Evolutionary conservation across 2,797 vertebrate genomes (phyloP).

Genomic region (Bovichtus variegatus): DNA sequence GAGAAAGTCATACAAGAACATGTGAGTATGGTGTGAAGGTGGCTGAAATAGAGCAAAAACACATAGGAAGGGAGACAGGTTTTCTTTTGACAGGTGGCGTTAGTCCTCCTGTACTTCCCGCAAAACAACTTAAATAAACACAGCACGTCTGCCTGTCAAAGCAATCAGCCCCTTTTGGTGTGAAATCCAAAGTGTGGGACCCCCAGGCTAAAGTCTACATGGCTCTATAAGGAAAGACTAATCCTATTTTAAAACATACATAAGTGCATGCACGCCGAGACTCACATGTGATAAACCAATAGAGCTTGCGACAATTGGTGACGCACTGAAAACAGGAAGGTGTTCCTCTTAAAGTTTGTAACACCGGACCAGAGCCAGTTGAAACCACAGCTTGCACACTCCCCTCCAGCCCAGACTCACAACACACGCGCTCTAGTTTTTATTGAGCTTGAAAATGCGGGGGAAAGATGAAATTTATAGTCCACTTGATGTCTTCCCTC

Average conservation of each 20-base stretch:
- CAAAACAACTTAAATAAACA: constrained; percentile 72
- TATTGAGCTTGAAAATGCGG: constrained; percentile 68
- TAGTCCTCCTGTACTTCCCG: constrained; percentile 57
- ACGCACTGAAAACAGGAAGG: constrained; percentile 67
- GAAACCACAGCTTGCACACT: constrained; percentile 62
- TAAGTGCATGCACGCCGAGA: constrained; percentile 33
- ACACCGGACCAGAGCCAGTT: constrained; percentile 66
- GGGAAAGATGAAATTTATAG: constrained; percentile 50
- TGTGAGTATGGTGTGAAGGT: constrained; percentile 41
- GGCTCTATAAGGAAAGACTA: constrained; percentile 66
- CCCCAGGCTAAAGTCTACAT: constrained; percentile 31
- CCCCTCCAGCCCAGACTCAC: constrained; percentile 52
- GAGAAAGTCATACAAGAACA: constrained; percentile 9
- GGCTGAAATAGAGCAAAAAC: constrained; percentile 49
- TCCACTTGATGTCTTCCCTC: constrained; percentile 29
- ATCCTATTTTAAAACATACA: constrained; percentile 67
- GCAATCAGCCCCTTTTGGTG: constrained; percentile 59
- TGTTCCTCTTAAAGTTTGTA: constrained; percentile 73
- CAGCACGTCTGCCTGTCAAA: constrained; percentile 72
- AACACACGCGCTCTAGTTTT: constrained; percentile 55
- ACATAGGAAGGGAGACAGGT: constrained; percentile 30
- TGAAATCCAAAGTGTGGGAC: constrained; percentile 56
- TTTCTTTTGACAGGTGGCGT: constrained; percentile 77
- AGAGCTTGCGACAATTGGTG: constrained; percentile 57
- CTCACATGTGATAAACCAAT: constrained; percentile 67